These are phyloP conservation scores for Chaetorhynchus papuensis DNA, from an alignment of 2,113 vertebrate species.

Conservation along the genomic window DNA sequence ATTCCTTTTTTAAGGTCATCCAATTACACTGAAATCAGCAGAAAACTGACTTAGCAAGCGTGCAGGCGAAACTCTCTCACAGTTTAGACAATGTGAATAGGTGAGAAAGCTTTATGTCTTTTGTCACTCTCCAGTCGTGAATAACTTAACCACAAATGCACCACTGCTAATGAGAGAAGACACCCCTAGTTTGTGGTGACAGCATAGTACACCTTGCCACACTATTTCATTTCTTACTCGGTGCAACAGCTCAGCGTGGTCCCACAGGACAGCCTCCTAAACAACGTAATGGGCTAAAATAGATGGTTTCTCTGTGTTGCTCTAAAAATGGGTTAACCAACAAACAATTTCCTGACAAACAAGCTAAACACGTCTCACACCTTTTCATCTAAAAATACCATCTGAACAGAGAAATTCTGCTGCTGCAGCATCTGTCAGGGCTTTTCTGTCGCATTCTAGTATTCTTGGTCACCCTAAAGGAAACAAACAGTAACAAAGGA, in stretches of 20 bases:
- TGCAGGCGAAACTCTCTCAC: background rate
- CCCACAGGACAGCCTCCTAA: background rate
- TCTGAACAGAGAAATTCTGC: background rate
- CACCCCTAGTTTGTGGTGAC: background rate
- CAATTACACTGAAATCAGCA: background rate
- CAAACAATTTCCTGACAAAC: background rate
- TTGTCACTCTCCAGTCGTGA: background rate
- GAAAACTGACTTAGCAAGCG: background rate
- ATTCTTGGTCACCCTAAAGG: background rate
- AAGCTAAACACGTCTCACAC: background rate
- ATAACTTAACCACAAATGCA: background rate
- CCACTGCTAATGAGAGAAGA: background rate
- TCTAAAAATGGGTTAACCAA: background rate
- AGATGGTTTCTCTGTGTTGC: background rate
- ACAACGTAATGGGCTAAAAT: background rate
- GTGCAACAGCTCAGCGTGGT: background rate
- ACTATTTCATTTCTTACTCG: background rate
- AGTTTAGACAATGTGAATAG: background rate
- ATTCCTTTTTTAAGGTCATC: slow-evolving; percentile 14
- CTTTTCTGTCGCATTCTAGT: background rate
- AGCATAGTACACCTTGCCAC: background rate
- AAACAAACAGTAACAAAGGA: slow-evolving; percentile 10
- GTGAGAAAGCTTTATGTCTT: background rate
- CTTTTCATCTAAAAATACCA: slow-evolving; percentile 29
- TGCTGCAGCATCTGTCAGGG: background rate